A percentile compares a stretch with the other conserved stretches of the same genome.
Evolutionary conservation across 2,113 vertebrate species (phyloP).

Genomic region (Carassius auratus): DNA sequence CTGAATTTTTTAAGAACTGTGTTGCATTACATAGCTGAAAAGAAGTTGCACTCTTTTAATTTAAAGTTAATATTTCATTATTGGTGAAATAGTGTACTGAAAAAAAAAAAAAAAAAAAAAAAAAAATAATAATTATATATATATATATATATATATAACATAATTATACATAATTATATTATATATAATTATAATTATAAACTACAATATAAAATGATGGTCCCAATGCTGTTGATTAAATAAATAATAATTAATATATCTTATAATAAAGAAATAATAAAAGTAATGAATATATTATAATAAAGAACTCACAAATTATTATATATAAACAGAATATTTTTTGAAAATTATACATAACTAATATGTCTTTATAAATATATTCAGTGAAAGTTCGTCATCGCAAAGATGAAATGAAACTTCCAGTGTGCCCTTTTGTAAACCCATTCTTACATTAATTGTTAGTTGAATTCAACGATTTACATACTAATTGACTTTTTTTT

Average conservation of each 20-base stretch:
- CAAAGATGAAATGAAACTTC: not conserved
- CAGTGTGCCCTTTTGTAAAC: not conserved
- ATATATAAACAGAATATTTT: not conserved
- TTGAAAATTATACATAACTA: not conserved
- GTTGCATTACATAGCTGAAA: too few relatives aligned
- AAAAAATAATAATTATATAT: too few relatives aligned
- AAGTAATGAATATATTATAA: not conserved
- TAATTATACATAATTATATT: too few relatives aligned
- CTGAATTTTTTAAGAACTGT: too few relatives aligned
- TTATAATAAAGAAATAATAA: too few relatives aligned
- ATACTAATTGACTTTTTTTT: not conserved
- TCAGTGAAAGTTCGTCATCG: not conserved
- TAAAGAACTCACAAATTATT: not conserved
- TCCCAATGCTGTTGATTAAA: not conserved
- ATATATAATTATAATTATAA: not conserved
- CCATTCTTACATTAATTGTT: not conserved
- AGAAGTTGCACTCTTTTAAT: too few relatives aligned
- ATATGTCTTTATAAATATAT: not conserved
- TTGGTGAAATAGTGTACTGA: too few relatives aligned
- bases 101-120: too few relatives aligned
- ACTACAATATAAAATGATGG: not conserved
- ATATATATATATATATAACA: too few relatives aligned
- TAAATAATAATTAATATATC: too few relatives aligned
- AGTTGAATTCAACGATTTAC: not conserved
- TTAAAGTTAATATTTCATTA: too few relatives aligned